These are phyloP conservation scores for Calcarius lapponicus DNA, from an alignment of 2,797 vertebrate species.

Conservation along the genomic window DNA sequence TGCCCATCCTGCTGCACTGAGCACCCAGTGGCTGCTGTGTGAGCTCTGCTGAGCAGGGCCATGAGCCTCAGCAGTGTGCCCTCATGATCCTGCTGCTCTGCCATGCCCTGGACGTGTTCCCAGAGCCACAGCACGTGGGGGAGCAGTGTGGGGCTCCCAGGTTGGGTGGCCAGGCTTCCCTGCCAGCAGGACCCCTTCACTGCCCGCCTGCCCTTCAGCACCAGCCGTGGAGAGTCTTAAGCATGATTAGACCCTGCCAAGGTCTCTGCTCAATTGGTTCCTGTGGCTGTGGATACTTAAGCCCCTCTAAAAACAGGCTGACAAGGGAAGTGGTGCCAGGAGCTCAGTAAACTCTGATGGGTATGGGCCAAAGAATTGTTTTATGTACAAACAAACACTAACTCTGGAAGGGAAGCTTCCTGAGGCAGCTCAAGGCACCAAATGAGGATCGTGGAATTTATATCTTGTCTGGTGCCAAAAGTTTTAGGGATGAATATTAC, in stretches of 20 bases:
- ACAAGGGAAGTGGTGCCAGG: not conserved
- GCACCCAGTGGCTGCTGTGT: not conserved
- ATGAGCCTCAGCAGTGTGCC: not conserved
- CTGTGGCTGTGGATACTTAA: not conserved
- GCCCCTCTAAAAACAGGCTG: not conserved
- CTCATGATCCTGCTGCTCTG: not conserved
- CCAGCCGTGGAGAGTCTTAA: not conserved
- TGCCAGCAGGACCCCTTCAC: not conserved
- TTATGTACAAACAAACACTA: constrained; percentile 11
- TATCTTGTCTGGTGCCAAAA: not conserved
- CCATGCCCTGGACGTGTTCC: rapidly evolving
- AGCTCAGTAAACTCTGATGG: not conserved
- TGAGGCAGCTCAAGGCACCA: not conserved
- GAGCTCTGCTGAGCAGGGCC: not conserved
- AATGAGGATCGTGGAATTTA: not conserved
- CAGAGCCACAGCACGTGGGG: rapidly evolving
- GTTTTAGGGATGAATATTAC: not conserved
- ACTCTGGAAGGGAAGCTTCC: not conserved
- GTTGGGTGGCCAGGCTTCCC: not conserved
- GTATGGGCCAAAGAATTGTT: not conserved
- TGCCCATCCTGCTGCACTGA: not conserved
- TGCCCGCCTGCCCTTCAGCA: not conserved
- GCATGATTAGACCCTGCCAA: not conserved
- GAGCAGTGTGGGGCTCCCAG: rapidly evolving
- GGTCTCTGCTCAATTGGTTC: not conserved